These are phyloP conservation scores for Actenoides hombroni DNA, from an alignment of 2,113 vertebrate species.

Conservation along the genomic window DNA sequence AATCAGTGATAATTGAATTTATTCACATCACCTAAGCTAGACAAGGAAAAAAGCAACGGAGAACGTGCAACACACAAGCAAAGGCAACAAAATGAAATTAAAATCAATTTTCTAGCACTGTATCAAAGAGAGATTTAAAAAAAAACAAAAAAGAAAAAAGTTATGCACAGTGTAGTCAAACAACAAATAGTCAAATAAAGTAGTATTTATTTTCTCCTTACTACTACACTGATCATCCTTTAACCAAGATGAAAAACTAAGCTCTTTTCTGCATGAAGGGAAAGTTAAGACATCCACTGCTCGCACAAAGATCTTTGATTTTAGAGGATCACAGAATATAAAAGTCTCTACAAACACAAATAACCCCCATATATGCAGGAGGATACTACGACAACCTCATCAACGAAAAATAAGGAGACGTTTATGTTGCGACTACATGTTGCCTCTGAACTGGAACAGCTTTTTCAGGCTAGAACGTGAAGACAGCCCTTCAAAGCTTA, in stretches of 20 bases:
- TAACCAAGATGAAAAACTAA: not conserved
- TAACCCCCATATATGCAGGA: not conserved
- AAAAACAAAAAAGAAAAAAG: not conserved
- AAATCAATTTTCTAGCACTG: not conserved
- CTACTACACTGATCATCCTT: not conserved
- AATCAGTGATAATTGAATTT: not conserved
- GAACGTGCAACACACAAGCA: not conserved
- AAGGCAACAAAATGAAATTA: not conserved
- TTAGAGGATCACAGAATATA: not conserved
- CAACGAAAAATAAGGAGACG: not conserved
- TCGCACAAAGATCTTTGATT: not conserved
- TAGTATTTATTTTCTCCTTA: not conserved
- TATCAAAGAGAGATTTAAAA: not conserved
- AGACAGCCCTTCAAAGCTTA: not conserved
- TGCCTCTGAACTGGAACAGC: not conserved
- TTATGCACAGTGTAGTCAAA: not conserved
- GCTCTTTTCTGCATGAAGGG: not conserved
- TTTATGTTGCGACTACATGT: not conserved
- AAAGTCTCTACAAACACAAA: not conserved
- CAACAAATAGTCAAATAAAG: not conserved
- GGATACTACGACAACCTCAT: not conserved
- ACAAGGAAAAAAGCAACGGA: not conserved
- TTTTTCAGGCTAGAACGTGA: not conserved
- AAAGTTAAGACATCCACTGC: not conserved
- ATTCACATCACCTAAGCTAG: not conserved